Base-by-base conservation (phyloP, 2,888 invertebrate species). In the Miltochrista miniata region DNA sequence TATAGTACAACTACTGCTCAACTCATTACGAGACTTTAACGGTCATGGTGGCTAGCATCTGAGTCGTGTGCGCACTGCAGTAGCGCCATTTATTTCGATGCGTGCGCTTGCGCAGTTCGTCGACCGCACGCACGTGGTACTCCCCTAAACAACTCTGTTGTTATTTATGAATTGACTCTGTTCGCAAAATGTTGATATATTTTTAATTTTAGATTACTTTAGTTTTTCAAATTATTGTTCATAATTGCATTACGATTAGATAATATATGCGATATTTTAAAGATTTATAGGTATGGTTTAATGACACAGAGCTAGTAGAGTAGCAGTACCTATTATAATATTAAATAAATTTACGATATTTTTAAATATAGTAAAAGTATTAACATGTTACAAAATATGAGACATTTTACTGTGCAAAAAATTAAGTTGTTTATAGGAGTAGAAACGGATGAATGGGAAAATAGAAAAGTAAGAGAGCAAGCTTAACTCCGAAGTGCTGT, bases 61-160 rank as follows among this genome's bases (percentile, higher is more conserved):
- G 42, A 41, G 33, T 24, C 18, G 36, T 51, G 29, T 15, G 37
- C 45, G 31, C 40, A 45, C 31, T 30, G 34, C 54, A 52, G 67
- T 56, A 64, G 67, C 59, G 64, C 62, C 57, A 60, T 69, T 62
- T 69, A 68, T 69, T 65, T 61, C 12, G 52, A 57, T 59, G 54
- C 55, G 47, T 54, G 51, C 36, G 47, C 57, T 47, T 35, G 43
- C 51, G 44, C 55, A 51, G 68, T 59, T 61, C 66, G 66, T 56
- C 67, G 70, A 68, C 70, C 68, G 59, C 54, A 40, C 45, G 52
- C 68, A 61, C 65, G 64, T 65, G 64, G 47, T 57, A 13, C 43
- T 37, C 39, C 41, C 35, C 14, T 43, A 38, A 45, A 45, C 35
- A 51, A 45, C 18, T 38, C 15, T 42, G 35, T 37, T 36, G 48